Evolutionary conservation across 2,888 invertebrate genomes (phyloP).

Genomic region (Agrilus mali): DNA sequence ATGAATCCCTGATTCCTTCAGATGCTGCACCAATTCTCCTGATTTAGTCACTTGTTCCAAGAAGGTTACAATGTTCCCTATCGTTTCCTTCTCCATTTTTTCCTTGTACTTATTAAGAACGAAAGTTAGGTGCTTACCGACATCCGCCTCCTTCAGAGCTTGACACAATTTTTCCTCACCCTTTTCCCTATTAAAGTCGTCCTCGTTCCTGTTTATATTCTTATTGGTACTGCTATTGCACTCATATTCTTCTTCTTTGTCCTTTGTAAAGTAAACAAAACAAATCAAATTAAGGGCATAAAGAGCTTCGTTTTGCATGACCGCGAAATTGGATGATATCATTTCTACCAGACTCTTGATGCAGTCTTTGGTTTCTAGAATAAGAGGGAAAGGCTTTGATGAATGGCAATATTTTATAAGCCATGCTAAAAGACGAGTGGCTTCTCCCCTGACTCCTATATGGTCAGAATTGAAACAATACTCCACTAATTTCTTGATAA

Average conservation of each 20-base stretch:
- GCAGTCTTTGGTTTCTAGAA: constrained; percentile 51
- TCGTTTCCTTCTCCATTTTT: constrained; percentile 26
- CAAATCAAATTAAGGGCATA: constrained; percentile 55
- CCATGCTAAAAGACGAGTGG: constrained; percentile 68
- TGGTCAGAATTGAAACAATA: constrained; percentile 71
- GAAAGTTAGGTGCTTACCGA: constrained; percentile 27
- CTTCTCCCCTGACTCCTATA: constrained; percentile 75
- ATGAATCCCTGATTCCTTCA: constrained; percentile 18
- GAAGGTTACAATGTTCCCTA: constrained; percentile 26
- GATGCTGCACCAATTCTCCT: constrained; percentile 18
- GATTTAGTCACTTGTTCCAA: constrained; percentile 22
- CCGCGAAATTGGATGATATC: constrained; percentile 68
- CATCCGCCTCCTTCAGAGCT: constrained; percentile 21
- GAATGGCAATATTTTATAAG: constrained; percentile 55
- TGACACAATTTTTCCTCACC: constrained; percentile 1
- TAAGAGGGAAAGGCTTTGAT: constrained; percentile 24
- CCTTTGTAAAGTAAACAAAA: constrained; percentile 23
- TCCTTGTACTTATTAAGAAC: constrained; percentile 27
- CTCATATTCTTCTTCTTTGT: constrained; percentile 3
- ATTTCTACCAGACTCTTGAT: constrained; percentile 67
- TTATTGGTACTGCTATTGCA: background rate
- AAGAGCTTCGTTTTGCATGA: constrained; percentile 81
- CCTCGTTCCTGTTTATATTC: constrained; percentile 1
- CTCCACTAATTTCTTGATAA: constrained; percentile 53
- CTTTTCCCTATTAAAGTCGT: background rate